These are phyloP conservation scores for Cyprinus carpio DNA, from an alignment of 2,113 vertebrate genomes.

Conservation along the genomic window DNA sequence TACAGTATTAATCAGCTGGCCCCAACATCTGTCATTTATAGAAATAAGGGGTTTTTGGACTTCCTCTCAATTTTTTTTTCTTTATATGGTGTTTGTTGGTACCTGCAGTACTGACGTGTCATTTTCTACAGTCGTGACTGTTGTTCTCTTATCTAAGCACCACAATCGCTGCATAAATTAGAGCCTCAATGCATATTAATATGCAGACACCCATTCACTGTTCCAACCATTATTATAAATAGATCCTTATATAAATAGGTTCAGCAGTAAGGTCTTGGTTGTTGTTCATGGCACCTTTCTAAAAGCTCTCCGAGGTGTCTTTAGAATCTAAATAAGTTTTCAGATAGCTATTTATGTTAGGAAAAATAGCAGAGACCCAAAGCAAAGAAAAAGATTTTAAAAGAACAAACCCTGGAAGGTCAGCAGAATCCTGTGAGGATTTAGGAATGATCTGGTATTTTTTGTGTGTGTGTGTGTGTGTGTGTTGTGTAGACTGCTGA, in stretches of 20 bases:
- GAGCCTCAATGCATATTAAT: constrained; percentile 20
- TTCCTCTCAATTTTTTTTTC: not conserved
- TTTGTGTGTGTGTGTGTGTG: too few species aligned
- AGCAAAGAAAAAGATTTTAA: not conserved
- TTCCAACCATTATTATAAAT: constrained; percentile 26
- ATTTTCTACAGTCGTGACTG: constrained; percentile 22
- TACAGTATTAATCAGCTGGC: not conserved
- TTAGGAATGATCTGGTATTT: not conserved
- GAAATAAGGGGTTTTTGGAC: not conserved
- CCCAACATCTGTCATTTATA: not conserved
- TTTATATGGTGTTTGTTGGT: constrained; percentile 28
- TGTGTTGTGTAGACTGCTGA: not conserved
- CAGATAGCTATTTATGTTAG: not conserved
- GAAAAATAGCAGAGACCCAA: not conserved
- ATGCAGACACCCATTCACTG: constrained; percentile 8
- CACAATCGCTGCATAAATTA: constrained; percentile 13
- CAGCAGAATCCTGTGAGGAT: not conserved
- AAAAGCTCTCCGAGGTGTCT: not conserved
- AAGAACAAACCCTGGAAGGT: not conserved
- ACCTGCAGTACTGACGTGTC: not conserved
- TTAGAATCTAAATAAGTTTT: constrained; percentile 15
- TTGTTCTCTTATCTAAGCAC: constrained; percentile 11
- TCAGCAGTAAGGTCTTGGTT: not conserved
- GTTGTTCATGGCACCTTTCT: not conserved
- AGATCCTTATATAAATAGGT: constrained; percentile 31